Conservation (phyloP, 2,797 vertebrate genomes). For the Champsocephalus esox region DNA sequence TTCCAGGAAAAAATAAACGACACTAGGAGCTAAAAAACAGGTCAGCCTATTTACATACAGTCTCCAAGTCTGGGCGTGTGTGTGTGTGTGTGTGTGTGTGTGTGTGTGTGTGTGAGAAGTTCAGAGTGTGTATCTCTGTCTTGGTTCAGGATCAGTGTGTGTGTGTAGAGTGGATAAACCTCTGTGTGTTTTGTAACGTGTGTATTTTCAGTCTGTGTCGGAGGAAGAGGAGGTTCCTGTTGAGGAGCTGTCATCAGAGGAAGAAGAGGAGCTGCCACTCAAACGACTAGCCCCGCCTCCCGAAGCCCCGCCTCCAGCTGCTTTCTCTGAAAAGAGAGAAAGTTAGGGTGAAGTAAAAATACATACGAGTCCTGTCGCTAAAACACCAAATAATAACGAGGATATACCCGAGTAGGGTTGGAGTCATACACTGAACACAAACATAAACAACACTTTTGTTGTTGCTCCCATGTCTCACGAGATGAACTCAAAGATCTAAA, state of each 20-base stretch:
- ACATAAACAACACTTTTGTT: no score
- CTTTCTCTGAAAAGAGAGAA: constrained; percentile 86
- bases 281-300: constrained; percentile 93
- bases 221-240: constrained; percentile 98
- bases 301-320: constrained; percentile 85
- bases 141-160: constrained; percentile 52
- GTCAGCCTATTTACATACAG: constrained; percentile 81
- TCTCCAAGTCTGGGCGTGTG: constrained; percentile 60
- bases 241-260: constrained; percentile 95
- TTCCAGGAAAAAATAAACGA: constrained; percentile 56
- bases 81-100: constrained; percentile 18
- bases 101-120: constrained; percentile 32
- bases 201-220: constrained; percentile 91
- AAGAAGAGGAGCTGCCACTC: constrained; percentile 95
- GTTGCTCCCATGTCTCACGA: no score
- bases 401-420: no score
- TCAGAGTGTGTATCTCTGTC: constrained; percentile 63
- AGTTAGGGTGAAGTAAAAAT: neutral
- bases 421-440: no score
- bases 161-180: constrained; percentile 13
- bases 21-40: constrained; percentile 78
- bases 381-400: no score
- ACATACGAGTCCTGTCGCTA: no score
- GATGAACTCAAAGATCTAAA: no score
- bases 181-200: constrained; percentile 24